Base-by-base conservation (phyloP, 2,113 vertebrate species). In the Pangasianodon hypophthalmus region DNA sequence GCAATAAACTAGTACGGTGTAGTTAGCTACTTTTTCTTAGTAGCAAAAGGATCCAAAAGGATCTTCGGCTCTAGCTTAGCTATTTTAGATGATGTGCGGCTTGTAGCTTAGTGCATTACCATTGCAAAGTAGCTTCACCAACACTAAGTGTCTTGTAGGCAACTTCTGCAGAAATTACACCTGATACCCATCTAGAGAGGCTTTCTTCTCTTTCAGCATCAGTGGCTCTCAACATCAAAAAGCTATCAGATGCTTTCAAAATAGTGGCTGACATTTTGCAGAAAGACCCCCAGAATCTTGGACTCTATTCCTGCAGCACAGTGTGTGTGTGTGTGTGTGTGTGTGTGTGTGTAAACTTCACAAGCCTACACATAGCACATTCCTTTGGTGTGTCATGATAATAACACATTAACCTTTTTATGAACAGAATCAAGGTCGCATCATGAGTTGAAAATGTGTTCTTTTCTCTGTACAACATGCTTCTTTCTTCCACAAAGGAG, bases 121-220 rank as follows among this genome's bases (percentile, higher is more conserved):
- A 4, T 48, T 26, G 75, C 46, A n/a, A 80, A n/a, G 50, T 56
- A n/a, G 48, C 11, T 80, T n/a, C 48, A 7, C 11, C 24, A 46
- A 46, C 41, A 18, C 67, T 41, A 87, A 84, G 32, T 56, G 56
- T 69, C 86, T 87, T 92, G 92, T 83, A 84, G 67, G 89, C 77
- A 89, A 24, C 44, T 44, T 93, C 95, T 93, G 93, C 91, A 90
- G 64, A 94, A 95, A 96, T 95, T 94, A 95, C 94, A 95, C 94
- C 94, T 95, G 94, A 96, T 95, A 94, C 93, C 94, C 84, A 95
- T 96, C 94, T 92, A 91, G 91, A 88, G 88, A 46, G 92, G 90
- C 93, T 93, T 93, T 93, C 92, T 92, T 91, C 88, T 58, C 92
- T 93, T 95, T 95, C 93, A 62, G 89, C 93, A 91, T 92, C 94